Conservation (phyloP, 2,113 vertebrate species). For the Mus pahari region DNA sequence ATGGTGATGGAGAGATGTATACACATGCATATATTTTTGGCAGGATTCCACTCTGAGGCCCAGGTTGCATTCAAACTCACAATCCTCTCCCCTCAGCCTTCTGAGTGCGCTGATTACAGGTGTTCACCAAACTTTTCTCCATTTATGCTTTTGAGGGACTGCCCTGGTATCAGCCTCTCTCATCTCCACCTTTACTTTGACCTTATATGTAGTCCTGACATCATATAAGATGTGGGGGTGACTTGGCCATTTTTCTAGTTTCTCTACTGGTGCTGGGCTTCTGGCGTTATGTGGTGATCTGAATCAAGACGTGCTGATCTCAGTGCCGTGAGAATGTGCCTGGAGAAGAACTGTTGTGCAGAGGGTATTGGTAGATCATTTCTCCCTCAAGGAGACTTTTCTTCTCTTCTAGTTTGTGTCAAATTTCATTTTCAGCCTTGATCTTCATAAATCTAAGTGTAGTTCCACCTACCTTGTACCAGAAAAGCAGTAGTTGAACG, state of each 20-base stretch:
- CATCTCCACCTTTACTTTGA: background rate
- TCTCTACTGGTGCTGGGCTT: background rate
- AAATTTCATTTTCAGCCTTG: background rate
- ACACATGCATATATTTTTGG: background rate
- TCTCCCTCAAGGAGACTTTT: background rate
- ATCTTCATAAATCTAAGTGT: background rate
- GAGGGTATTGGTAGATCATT: background rate
- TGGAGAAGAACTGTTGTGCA: background rate
- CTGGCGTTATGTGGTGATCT: background rate
- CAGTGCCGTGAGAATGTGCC: background rate
- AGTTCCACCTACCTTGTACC: too few species aligned
- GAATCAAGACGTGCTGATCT: background rate
- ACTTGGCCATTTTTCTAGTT: background rate
- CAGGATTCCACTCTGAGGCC: background rate
- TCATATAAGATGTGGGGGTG: accelerated
- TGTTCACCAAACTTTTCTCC: background rate
- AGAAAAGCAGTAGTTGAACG: background rate
- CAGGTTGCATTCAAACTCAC: background rate
- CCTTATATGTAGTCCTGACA: background rate
- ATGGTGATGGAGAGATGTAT: background rate
- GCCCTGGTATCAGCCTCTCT: accelerated
- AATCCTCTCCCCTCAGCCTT: background rate
- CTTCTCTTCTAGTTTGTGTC: background rate
- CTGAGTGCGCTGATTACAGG: background rate
- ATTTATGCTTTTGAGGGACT: background rate